phyloP scores from a whole-genome alignment of 2,797 vertebrate genomes.

The Phrynocephalus guinanensis region DNA sequence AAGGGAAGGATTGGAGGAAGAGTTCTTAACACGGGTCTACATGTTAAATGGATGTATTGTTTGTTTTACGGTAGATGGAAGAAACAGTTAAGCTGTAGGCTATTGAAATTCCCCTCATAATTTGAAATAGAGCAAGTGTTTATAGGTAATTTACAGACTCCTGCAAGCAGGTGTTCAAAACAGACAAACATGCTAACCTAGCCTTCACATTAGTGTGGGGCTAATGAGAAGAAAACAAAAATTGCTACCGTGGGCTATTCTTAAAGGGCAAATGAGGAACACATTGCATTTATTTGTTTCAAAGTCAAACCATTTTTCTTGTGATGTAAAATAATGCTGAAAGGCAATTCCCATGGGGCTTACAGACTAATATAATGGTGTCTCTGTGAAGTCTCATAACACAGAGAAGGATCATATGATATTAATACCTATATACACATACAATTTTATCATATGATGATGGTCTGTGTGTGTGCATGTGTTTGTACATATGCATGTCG shows the following conservation, averaged over 20 bases:
- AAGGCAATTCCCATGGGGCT: conserved; percentile 31
- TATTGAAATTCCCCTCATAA: conserved; percentile 13
- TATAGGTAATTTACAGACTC: conserved; percentile 39
- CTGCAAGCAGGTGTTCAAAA: conserved; percentile 33
- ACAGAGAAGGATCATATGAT: background rate
- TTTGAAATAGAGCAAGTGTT: conserved; percentile 9
- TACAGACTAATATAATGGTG: conserved; percentile 47
- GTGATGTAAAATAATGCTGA: conserved; percentile 15
- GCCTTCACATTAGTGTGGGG: background rate
- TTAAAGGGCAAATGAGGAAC: background rate
- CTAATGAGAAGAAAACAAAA: background rate
- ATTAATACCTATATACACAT: background rate
- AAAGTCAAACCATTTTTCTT: conserved; percentile 22
- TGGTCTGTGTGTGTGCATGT: background rate
- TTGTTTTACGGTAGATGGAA: background rate
- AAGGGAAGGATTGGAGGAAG: background rate
- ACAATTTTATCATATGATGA: too few species aligned
- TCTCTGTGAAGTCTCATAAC: conserved; percentile 23
- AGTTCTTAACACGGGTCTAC: background rate
- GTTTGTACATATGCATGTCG: background rate
- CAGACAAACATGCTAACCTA: conserved; percentile 12
- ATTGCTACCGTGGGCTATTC: background rate
- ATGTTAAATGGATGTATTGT: conserved; percentile 6
- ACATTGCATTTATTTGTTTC: conserved; percentile 38
- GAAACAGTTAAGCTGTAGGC: conserved; percentile 14